Conservation (phyloP, 2,888 invertebrate genomes). For the Apamea epomidion region DNA sequence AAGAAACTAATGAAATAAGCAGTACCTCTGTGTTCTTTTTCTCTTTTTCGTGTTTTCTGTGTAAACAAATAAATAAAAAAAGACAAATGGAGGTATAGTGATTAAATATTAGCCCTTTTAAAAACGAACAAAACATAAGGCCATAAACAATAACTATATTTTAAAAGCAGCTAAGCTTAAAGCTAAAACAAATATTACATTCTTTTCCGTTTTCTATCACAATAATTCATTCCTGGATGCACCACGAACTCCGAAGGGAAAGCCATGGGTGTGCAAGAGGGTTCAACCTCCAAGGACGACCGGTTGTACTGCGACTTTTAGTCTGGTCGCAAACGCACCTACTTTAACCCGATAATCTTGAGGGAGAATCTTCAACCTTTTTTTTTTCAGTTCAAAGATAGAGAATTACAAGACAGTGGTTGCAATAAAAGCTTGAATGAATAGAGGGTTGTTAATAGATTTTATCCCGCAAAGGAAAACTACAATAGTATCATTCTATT, state of each 20-base stretch:
- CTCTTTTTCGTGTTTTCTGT: neutral
- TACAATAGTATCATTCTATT: conserved; percentile 28
- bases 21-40: neutral
- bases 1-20: neutral
- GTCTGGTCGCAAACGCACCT: conserved; percentile 72
- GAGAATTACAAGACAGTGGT: conserved; percentile 14
- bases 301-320: conserved; percentile 58
- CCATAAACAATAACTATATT: neutral
- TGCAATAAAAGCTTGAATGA: conserved; percentile 42
- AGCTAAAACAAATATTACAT: neutral
- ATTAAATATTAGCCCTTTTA: neutral
- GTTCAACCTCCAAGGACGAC: conserved; percentile 81
- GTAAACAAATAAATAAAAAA: neutral
- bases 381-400: conserved; percentile 31
- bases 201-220: conserved; percentile 44
- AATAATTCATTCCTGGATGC: conserved; percentile 51
- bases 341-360: conserved; percentile 50
- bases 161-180: neutral
- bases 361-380: conserved; percentile 43
- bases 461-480: conserved; percentile 28
- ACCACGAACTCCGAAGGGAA: conserved; percentile 68
- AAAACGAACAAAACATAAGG: neutral
- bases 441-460: conserved; percentile 35
- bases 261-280: conserved; percentile 70
- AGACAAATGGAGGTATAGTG: neutral